These are phyloP conservation scores for Porites rus DNA, from an alignment of 92 coral and sea anemone species.

Conservation along the genomic window DNA sequence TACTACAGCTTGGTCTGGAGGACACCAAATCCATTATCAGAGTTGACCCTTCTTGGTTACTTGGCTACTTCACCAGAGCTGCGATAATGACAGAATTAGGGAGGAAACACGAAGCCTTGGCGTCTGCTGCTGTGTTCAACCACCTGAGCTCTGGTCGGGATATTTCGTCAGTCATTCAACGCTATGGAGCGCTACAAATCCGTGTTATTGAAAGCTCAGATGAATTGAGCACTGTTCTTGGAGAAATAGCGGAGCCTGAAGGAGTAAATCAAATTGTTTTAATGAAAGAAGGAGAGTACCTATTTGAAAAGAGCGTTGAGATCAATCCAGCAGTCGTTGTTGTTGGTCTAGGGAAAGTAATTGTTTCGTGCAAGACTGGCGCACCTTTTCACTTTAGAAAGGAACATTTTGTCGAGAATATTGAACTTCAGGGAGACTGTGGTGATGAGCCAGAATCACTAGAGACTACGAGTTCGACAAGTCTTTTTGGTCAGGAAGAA, in stretches of 20 bases:
- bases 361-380: slow-evolving; percentile 7
- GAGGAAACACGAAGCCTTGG: neutral
- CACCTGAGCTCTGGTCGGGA: slow-evolving; percentile 29
- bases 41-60: slow-evolving; percentile 6
- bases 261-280: slow-evolving; percentile 13
- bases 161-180: neutral
- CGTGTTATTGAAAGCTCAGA: neutral
- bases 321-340: neutral
- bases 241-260: neutral
- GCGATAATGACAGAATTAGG: neutral
- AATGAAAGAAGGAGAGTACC: slow-evolving; percentile 15
- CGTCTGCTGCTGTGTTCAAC: slow-evolving; percentile 16
- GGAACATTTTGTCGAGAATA: slow-evolving; percentile 1
- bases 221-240: neutral
- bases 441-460: neutral
- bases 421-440: neutral
- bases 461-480: neutral
- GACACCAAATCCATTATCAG: neutral
- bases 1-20: neutral
- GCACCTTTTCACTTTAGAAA: slow-evolving; percentile 2
- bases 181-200: neutral
- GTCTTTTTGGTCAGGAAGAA: neutral
- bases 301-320: neutral
- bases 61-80: neutral
- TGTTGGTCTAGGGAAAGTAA: slow-evolving; percentile 14